A percentile compares a stretch with the other conserved stretches of the same genome.
Evolutionary conservation across 1,140 invertebrate genomes (phyloP).

Genomic region (Drosophila ercepeae): DNA sequence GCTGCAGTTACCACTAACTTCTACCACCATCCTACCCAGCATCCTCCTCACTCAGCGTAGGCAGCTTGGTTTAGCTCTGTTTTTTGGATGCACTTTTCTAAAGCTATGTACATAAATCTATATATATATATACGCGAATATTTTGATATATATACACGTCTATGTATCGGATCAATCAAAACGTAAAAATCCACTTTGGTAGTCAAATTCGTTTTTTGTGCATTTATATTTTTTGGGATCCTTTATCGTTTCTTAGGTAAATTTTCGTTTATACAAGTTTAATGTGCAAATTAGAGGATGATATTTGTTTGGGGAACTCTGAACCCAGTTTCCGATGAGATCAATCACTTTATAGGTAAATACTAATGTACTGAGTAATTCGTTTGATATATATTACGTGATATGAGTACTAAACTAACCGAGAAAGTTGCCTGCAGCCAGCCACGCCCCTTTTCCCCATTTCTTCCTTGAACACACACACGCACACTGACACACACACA

Average conservation of each 20-base stretch:
- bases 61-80: conserved; percentile 72
- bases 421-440: conserved; percentile 66
- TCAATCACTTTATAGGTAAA: conserved; percentile 55
- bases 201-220: conserved; percentile 64
- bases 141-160: conserved; percentile 48
- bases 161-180: conserved; percentile 42
- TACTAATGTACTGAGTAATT: conserved; percentile 67
- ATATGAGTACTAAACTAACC: conserved; percentile 72
- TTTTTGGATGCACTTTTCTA: conserved; percentile 72
- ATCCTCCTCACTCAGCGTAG: conserved; percentile 39
- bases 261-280: conserved; percentile 31
- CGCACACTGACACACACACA: conserved; percentile 13
- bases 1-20: neutral
- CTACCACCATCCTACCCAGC: neutral
- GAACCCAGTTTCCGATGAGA: conserved; percentile 12
- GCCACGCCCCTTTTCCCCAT: neutral
- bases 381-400: conserved; percentile 74
- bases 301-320: conserved; percentile 4
- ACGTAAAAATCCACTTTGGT: conserved; percentile 39
- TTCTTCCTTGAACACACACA: conserved; percentile 6
- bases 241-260: conserved; percentile 39
- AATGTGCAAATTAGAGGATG: conserved; percentile 20
- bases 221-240: conserved; percentile 44
- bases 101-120: conserved; percentile 48
- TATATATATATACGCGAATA: conserved; percentile 33